Evolutionary conservation across 2,797 vertebrate species (phyloP).

Genomic region (Phalloptychus januarius): DNA sequence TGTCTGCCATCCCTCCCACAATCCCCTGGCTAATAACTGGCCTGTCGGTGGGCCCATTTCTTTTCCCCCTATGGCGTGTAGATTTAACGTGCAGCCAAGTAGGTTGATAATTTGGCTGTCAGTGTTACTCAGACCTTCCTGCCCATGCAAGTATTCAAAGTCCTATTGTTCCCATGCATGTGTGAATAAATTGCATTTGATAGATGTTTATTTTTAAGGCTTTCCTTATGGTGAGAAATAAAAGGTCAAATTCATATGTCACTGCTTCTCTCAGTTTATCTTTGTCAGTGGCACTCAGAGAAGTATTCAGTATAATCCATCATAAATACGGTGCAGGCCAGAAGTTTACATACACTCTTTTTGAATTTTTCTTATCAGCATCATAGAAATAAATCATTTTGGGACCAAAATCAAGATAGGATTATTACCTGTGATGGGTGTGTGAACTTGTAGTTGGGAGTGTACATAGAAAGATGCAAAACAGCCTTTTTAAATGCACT

Average conservation of each 20-base stretch:
- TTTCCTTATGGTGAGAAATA: slow-evolving; percentile 33
- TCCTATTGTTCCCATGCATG: background rate
- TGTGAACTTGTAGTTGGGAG: background rate
- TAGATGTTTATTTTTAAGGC: slow-evolving; percentile 25
- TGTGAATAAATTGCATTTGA: slow-evolving; percentile 25
- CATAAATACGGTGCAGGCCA: slow-evolving; percentile 10
- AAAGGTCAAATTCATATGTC: slow-evolving; percentile 55
- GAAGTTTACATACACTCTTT: background rate
- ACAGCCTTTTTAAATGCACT: slow-evolving; percentile 42
- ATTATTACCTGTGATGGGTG: background rate
- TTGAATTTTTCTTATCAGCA: background rate
- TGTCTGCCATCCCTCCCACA: slow-evolving; percentile 75
- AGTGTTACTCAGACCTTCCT: slow-evolving; percentile 52
- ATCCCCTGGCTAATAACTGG: slow-evolving; percentile 74
- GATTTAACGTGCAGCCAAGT: slow-evolving; percentile 66
- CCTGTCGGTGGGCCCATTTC: slow-evolving; percentile 61
- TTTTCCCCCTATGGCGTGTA: slow-evolving; percentile 57
- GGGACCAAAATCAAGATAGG: background rate
- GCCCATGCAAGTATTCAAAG: slow-evolving; percentile 27
- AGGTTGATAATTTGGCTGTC: slow-evolving; percentile 60
- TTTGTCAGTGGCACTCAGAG: slow-evolving; percentile 48
- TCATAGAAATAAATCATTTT: background rate
- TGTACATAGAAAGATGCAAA: slow-evolving; percentile 54
- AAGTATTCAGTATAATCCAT: slow-evolving; percentile 59
- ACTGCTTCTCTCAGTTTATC: slow-evolving; percentile 30